phyloP scores from a whole-genome alignment of 2,113 vertebrate species.

The Balaenoptera acutorostrata region DNA sequence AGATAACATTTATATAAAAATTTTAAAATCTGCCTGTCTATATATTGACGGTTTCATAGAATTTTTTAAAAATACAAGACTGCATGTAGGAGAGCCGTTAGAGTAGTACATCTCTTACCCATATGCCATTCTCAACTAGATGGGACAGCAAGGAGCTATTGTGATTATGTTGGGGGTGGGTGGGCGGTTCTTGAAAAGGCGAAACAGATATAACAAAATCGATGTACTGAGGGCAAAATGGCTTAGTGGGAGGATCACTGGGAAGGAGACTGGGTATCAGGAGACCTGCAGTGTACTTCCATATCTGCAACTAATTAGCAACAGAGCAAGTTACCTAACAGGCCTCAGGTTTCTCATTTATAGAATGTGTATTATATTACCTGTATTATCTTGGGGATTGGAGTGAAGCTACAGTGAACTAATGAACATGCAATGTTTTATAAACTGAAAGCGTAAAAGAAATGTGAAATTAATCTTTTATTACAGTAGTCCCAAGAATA shows the following conservation, averaged over 20 bases:
- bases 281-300: not conserved
- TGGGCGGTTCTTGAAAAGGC: not conserved
- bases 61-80: not conserved
- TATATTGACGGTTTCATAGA: not conserved
- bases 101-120: not conserved
- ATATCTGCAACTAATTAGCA: not conserved
- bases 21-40: not conserved
- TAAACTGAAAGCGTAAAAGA: not conserved
- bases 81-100: not conserved
- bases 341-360: not conserved
- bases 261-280: not conserved
- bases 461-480: not conserved
- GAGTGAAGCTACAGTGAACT: not conserved
- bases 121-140: not conserved
- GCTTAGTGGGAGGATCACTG: not conserved
- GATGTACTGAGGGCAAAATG: not conserved
- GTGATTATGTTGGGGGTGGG: not conserved
- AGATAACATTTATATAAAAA: not conserved
- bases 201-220: not conserved
- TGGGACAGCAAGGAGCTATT: not conserved
- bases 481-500: not conserved
- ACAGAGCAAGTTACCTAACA: not conserved
- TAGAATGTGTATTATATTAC: not conserved
- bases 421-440: conserved; percentile 4
- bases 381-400: not conserved